Conservation (phyloP, 2,113 vertebrate species). For the Phoenicopterus ruber region DNA sequence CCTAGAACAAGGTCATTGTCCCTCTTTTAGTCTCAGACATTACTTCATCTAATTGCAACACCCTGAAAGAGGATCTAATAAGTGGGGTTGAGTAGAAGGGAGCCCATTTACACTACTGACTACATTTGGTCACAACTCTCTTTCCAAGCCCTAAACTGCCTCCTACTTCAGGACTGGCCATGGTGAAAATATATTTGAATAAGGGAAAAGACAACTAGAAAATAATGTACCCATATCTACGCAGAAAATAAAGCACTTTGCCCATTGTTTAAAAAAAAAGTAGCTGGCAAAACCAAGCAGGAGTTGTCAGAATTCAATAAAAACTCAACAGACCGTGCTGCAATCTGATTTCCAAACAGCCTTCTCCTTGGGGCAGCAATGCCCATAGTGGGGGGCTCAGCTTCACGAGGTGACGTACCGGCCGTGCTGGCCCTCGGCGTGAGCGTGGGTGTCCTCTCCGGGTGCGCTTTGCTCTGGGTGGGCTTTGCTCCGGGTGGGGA, state of each 20-base stretch:
- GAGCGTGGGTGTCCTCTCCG: not conserved
- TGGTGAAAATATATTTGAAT: not conserved
- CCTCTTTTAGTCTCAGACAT: conserved; percentile 26
- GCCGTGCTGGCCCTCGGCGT: accelerated
- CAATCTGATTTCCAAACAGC: not conserved
- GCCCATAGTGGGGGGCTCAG: accelerated
- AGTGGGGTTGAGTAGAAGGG: not conserved
- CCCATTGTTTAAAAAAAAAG: not conserved
- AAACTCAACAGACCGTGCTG: not conserved
- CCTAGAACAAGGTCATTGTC: not conserved
- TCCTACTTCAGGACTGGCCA: not conserved
- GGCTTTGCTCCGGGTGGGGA: not conserved
- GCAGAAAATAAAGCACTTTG: not conserved
- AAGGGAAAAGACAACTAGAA: not conserved
- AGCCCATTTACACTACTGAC: not conserved
- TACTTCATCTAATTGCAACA: conserved; percentile 46
- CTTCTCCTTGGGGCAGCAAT: not conserved
- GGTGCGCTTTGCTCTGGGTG: not conserved
- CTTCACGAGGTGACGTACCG: not conserved
- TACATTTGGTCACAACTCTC: not conserved
- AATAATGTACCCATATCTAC: not conserved
- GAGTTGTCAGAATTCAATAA: not conserved
- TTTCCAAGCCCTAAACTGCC: not conserved
- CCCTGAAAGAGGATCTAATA: not conserved
- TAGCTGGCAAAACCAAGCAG: not conserved